Conservation (phyloP, 2,113 vertebrate genomes). For the Tamias sibiricus region DNA sequence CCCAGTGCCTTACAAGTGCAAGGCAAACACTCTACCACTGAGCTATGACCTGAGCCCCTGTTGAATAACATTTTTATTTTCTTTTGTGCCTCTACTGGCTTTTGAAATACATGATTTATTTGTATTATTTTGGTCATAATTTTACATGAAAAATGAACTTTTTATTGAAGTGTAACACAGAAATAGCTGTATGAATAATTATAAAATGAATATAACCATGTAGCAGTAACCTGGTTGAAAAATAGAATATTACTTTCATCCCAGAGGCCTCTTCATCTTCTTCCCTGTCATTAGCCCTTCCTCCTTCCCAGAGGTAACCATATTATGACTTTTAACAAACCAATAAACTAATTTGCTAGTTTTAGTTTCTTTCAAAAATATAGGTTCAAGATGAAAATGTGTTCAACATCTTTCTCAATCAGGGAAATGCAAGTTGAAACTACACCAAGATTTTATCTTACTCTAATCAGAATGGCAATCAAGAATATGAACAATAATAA, state of each 20-base stretch:
- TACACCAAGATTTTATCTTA: too few relatives aligned
- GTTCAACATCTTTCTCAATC: too few relatives aligned
- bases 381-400: neutral
- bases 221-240: neutral
- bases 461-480: too few relatives aligned
- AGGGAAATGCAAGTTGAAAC: too few relatives aligned
- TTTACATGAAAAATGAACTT: constrained; percentile 44
- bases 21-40: too few relatives aligned
- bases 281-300: neutral
- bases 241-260: neutral
- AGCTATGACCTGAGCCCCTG: too few relatives aligned
- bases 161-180: neutral
- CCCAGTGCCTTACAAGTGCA: too few relatives aligned
- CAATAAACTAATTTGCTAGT: neutral
- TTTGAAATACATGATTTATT: neutral
- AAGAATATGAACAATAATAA: too few relatives aligned
- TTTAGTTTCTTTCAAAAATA: constrained; percentile 39
- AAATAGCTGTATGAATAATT: constrained; percentile 7
- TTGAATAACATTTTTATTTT: neutral
- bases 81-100: neutral
- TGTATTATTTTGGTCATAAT: constrained; percentile 30
- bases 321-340: neutral
- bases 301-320: neutral
- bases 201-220: neutral
- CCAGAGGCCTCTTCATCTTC: too few relatives aligned